Conservation (phyloP, 2,797 vertebrate genomes). For the Diplodus puntazzo region DNA sequence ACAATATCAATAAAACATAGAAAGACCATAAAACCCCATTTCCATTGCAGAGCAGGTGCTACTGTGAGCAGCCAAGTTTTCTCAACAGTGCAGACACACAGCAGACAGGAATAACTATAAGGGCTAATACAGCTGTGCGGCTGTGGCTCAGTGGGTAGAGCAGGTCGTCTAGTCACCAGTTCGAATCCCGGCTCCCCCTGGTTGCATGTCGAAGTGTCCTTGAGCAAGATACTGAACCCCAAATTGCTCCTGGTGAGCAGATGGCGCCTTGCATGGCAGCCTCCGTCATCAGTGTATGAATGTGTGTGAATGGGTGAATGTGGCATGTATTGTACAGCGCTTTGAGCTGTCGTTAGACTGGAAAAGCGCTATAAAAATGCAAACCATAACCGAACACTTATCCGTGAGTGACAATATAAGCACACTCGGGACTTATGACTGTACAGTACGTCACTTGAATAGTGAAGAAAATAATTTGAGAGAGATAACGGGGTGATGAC, state of each 20-base stretch:
- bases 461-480: not conserved
- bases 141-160: too few species aligned
- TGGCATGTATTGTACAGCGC: too few species aligned
- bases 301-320: too few species aligned
- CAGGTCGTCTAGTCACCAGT: too few species aligned
- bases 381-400: not conserved
- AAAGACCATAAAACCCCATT: not conserved
- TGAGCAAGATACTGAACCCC: too few species aligned
- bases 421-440: not conserved
- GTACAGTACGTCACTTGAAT: not conserved
- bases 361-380: too few species aligned
- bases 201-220: too few species aligned
- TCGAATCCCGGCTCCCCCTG: too few species aligned
- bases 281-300: too few species aligned
- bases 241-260: too few species aligned
- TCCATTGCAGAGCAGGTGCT: not conserved
- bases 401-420: not conserved
- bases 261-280: too few species aligned
- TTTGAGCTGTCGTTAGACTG: too few species aligned
- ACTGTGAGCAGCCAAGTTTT: not conserved
- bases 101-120: not conserved
- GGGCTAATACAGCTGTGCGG: not conserved
- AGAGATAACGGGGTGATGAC: not conserved
- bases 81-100: not conserved
- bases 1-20: not conserved